Evolutionary conservation across 2,113 vertebrate species (phyloP).

Genomic region (Embiotoca jacksoni): DNA sequence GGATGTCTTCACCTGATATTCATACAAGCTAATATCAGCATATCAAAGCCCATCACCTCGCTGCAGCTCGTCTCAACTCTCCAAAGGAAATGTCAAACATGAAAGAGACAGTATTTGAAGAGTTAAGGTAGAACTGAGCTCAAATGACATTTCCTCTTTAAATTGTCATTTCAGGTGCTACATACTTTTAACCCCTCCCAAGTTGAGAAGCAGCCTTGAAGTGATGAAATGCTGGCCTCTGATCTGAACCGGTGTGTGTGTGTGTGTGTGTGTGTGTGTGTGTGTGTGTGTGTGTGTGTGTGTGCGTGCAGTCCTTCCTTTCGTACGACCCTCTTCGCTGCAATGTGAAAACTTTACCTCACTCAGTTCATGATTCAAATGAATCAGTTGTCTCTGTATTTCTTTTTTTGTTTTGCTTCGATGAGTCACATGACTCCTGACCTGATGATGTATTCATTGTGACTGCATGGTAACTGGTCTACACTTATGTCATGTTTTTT

Average conservation of each 20-base stretch:
- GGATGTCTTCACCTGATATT: constrained; percentile 41
- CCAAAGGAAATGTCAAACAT: constrained; percentile 66
- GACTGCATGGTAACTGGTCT: too few relatives aligned
- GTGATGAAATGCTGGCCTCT: constrained; percentile 46
- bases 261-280: not conserved
- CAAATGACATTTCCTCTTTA: constrained; percentile 58
- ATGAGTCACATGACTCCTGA: too few relatives aligned
- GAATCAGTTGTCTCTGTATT: too few relatives aligned
- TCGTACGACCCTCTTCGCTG: not conserved
- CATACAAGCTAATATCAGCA: constrained; percentile 46
- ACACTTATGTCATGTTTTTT: too few relatives aligned
- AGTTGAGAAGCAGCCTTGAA: constrained; percentile 48
- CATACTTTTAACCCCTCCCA: constrained; percentile 23
- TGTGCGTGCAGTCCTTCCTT: not conserved
- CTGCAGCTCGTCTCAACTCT: constrained; percentile 55
- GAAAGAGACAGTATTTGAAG: constrained; percentile 57
- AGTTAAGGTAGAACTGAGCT: constrained; percentile 48
- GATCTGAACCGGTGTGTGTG: constrained; percentile 24
- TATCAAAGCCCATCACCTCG: constrained; percentile 67
- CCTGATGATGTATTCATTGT: too few relatives aligned
- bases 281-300: not conserved
- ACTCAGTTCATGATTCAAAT: too few relatives aligned
- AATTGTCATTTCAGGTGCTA: constrained; percentile 45
- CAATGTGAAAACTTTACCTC: not conserved
- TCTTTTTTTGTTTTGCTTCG: too few relatives aligned